phyloP scores from a whole-genome alignment of 1,140 invertebrate genomes.

The Apolygus lucorum region DNA sequence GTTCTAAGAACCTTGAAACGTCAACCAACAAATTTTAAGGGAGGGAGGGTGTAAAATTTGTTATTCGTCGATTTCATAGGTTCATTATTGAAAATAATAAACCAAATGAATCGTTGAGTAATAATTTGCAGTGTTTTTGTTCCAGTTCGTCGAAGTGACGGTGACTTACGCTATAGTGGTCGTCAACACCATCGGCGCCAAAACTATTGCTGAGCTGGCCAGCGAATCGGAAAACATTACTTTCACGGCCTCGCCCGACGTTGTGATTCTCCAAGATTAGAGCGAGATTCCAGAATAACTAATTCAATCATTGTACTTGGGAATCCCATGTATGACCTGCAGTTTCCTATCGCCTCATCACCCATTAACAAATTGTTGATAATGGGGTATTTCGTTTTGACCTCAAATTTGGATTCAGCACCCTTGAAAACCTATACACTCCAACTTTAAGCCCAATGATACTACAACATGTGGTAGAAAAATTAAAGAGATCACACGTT shows the following conservation, averaged over 20 bases:
- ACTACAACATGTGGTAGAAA: no score
- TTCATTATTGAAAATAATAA: no score
- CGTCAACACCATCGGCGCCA: not conserved
- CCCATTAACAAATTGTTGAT: not conserved
- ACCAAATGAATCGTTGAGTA: no score
- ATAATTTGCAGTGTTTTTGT: not conserved
- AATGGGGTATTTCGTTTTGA: no score
- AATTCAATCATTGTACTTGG: not conserved
- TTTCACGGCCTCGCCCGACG: no score
- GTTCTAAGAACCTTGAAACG: not conserved
- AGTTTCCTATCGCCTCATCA: not conserved
- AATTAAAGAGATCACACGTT: no score
- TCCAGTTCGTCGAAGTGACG: not conserved
- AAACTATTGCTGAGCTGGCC: not conserved
- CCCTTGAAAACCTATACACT: no score
- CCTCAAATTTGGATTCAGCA: no score
- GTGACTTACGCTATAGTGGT: not conserved
- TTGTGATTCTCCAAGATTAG: not conserved
- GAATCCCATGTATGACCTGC: not conserved
- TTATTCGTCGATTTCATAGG: no score
- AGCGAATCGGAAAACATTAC: no score
- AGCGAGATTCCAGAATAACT: not conserved
- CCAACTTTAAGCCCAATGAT: no score
- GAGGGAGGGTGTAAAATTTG: not conserved
- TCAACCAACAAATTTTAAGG: not conserved